Conservation (phyloP, 2,113 vertebrate genomes). For the Haemorhous mexicanus region DNA sequence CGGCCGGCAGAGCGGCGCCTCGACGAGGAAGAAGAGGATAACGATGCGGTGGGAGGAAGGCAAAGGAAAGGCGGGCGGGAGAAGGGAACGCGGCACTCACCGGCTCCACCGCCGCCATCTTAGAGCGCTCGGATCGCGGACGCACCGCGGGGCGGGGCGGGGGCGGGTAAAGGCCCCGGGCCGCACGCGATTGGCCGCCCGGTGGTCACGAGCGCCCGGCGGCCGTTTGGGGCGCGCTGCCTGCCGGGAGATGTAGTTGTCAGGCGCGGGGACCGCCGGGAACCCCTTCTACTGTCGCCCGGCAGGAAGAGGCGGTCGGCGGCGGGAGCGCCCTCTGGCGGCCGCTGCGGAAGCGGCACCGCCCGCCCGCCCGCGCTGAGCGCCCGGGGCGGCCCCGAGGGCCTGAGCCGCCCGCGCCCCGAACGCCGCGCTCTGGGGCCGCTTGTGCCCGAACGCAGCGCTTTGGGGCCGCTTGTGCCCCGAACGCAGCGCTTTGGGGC, state of each 20-base stretch:
- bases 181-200: conserved; percentile 74
- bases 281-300: background rate
- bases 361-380: too few relatives aligned
- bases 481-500: too few relatives aligned
- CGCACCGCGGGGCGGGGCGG: conserved; percentile 69
- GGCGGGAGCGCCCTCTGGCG: background rate
- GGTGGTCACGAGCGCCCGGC: conserved; percentile 62
- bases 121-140: conserved; percentile 76
- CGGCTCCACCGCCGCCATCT: conserved; percentile 95
- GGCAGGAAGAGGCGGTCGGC: background rate
- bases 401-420: too few relatives aligned
- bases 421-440: too few relatives aligned
- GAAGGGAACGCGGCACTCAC: conserved; percentile 80
- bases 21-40: background rate
- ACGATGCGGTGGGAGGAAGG: background rate
- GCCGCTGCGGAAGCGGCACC: background rate
- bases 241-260: conserved; percentile 71
- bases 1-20: background rate
- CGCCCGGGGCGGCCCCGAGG: too few relatives aligned
- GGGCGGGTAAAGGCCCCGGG: conserved; percentile 52
- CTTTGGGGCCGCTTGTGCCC: too few relatives aligned
- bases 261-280: background rate
- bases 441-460: too few relatives aligned
- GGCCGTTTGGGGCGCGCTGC: conserved; percentile 41
- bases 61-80: background rate